Base-by-base conservation (phyloP, 2,113 vertebrate genomes). In the Erpornis zantholeuca region DNA sequence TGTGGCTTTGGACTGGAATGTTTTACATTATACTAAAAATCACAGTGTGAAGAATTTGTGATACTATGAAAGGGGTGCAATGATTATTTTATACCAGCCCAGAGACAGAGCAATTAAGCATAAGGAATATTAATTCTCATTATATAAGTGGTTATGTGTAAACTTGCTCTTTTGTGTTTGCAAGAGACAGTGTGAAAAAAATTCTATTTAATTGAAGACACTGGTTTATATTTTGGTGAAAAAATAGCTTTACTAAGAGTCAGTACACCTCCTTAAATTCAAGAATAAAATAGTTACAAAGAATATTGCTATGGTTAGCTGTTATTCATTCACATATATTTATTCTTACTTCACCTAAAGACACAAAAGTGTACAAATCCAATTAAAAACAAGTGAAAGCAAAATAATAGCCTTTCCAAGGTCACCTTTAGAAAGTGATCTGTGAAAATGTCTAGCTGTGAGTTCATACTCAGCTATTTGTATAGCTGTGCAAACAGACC, bases 401-500 rank as follows among this genome's bases (percentile, higher is more conserved):
- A 83, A 66, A 86, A 76, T 35, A 77, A 57, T 1, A 36, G 16
- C 3, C 60, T 82, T 87, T 87, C 21, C 27, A 33, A 40, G 19
- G 7, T 45, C 7, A 9, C 14, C 61, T 61, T 85, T 87, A 79
- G 77, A 87, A 79, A 38, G 2, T 0, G 0, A 38, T 85, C 53
- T 22, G 7, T 89, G 89, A 53, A 84, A 94, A 76, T 19, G 5
- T 42, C 45, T 87, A 12, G 3, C 52, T 84, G 49, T 38, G 72
- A 50, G 57, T 53, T 72, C 42, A 53, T 36, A 10, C 25, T 6
- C 0, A 2, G 65, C 40, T 95, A 3, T 97, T 95, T 94, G 84
- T 50, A 33, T 57, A 88, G 93, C 49, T 95, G 52, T 89, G 31
- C 78, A 95, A 94, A 89, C 80, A 97, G 77, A 91, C 25, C 61